Evolutionary conservation across 64 coral and sea anemone species (phyloP), one percentile per base, ranked within the genome.

Genomic region (Pocillopora damicornis): DNA sequence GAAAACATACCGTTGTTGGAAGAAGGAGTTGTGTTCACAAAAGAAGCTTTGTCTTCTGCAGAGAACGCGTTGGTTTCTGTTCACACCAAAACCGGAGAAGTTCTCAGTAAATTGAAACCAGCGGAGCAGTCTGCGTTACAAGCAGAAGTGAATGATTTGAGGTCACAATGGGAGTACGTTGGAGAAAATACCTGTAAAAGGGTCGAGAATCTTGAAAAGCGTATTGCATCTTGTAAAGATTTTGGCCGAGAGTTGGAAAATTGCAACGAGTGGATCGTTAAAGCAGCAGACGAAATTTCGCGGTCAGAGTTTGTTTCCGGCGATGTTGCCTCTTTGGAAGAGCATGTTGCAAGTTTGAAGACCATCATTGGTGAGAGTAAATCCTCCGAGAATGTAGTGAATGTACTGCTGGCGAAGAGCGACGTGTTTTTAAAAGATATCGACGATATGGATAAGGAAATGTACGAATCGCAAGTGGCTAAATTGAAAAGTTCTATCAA

Each of bases 81-180:
- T 59, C 9, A 81, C 42, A n/a, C 9, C 1, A 89, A 89, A 63
- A 80, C 36, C 58, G 66, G 72, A 18, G 9, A 56, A 45, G 8
- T 75, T 15, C 78, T 89, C 34, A 79, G 63, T 34, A 82, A 72
- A 45, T 59, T 88, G 7, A 88, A 79, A 25, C 87, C 87, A 22
- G 37, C 59, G 38, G 59, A 88, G 23, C 75, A 77, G 57, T 42
- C 60, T 36, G 87, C 61, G 25, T 77, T 77, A 22, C 73, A 88
- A 66, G 87, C 30, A 77, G 74, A 88, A 77, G 34, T 88, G 6
- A 79, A 61, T 35, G 62, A 78, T 37, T 76, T 88, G 35, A 37
- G 68, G 12, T 64, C 36, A 42, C 74, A 66, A 15, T 77, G 75
- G 62, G 75, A 37, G 11, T 74, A 56, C 17, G 56, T 87, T 11